Conservation (phyloP, 2,888 invertebrate genomes). For the Oxystoma pomonae region DNA sequence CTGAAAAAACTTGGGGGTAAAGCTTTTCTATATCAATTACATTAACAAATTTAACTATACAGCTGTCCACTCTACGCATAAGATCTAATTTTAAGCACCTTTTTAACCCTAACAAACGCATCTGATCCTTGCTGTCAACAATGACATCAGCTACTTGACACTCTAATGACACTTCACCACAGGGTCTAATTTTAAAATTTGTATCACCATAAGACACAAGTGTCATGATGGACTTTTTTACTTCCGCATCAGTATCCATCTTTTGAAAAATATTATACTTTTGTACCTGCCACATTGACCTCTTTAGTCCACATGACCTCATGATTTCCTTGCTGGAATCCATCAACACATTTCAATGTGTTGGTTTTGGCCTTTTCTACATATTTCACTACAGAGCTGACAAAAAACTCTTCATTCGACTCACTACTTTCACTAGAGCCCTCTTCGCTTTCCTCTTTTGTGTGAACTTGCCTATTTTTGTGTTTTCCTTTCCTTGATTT, state of each 20-base stretch:
- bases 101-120: conserved; percentile 16
- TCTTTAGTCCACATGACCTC: neutral
- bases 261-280: neutral
- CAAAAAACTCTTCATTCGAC: no score
- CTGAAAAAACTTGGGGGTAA: conserved; percentile 13
- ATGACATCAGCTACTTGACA: conserved; percentile 13
- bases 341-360: no score
- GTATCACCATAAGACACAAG: conserved; percentile 20
- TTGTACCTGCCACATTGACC: neutral
- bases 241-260: neutral
- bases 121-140: conserved; percentile 13
- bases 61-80: conserved; percentile 9
- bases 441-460: no score
- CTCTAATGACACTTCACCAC: conserved; percentile 13
- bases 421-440: no score
- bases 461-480: neutral
- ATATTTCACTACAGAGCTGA: neutral
- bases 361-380: no score
- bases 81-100: conserved; percentile 14
- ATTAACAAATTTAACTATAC: neutral
- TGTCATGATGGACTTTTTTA: conserved; percentile 9
- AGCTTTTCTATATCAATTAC: neutral
- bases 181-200: conserved; percentile 18
- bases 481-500: neutral
- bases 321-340: no score